A percentile compares a stretch with the other conserved stretches of the same genome.
Evolutionary conservation across 2,797 vertebrate species (phyloP).

Genomic region (Bradypodion pumilum): DNA sequence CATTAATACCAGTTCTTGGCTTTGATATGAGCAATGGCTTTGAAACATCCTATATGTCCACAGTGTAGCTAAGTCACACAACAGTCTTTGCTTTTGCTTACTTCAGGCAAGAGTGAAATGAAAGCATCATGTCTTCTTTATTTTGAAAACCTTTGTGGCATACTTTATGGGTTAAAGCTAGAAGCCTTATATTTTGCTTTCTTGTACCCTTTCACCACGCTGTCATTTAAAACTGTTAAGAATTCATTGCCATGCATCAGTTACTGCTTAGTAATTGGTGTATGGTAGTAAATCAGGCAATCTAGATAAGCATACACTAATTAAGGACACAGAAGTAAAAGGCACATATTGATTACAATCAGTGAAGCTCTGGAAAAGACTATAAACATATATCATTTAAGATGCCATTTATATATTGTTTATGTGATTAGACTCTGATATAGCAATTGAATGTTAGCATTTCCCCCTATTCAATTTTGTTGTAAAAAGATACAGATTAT

Average conservation of each 20-base stretch:
- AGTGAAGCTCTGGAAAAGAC: slow-evolving; percentile 66
- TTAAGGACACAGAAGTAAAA: slow-evolving; percentile 69
- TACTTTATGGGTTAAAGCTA: not conserved
- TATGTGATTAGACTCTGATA: slow-evolving; percentile 58
- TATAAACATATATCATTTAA: slow-evolving; percentile 69
- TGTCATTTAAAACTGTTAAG: slow-evolving; percentile 47
- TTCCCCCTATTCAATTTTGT: slow-evolving; percentile 43
- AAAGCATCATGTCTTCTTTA: not conserved
- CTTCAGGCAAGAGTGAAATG: not conserved
- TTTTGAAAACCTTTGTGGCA: not conserved
- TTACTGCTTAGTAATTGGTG: slow-evolving; percentile 37
- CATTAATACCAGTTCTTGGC: not conserved
- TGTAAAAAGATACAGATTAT: slow-evolving; percentile 49
- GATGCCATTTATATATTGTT: not conserved
- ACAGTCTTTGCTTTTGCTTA: not conserved
- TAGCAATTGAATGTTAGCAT: slow-evolving; percentile 32
- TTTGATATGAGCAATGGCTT: not conserved
- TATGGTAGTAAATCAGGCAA: slow-evolving; percentile 48
- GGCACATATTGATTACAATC: slow-evolving; percentile 65
- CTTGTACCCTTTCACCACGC: slow-evolving; percentile 47
- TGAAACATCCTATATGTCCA: not conserved
- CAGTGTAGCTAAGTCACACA: not conserved
- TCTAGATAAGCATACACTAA: slow-evolving; percentile 66
- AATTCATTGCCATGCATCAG: slow-evolving; percentile 41
- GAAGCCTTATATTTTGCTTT: slow-evolving; percentile 38